phyloP scores from a whole-genome alignment of 2,113 vertebrate species.

The Opisthocomus hoazin region DNA sequence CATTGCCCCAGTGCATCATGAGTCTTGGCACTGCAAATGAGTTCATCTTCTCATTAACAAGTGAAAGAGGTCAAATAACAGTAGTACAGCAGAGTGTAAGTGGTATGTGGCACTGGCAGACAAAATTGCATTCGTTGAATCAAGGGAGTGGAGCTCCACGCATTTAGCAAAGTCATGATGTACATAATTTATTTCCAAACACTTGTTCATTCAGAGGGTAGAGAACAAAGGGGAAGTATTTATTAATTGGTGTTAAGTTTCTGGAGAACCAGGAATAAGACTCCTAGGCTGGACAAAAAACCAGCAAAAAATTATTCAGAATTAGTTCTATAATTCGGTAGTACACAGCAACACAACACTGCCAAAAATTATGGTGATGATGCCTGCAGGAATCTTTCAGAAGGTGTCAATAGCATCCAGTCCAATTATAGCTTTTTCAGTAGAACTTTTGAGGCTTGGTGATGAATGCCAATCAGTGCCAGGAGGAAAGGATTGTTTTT shows the following conservation, averaged over 20 bases:
- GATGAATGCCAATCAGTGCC: neutral
- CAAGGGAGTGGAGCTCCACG: neutral
- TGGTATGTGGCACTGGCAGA: neutral
- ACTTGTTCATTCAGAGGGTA: neutral
- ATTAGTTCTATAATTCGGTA: neutral
- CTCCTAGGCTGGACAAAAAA: neutral
- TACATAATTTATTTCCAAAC: neutral
- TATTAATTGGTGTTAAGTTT: neutral
- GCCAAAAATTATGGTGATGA: neutral
- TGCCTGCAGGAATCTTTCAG: neutral
- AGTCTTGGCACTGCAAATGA: neutral
- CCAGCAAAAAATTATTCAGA: neutral
- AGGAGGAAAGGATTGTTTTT: neutral
- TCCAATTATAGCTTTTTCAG: neutral
- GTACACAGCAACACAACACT: neutral
- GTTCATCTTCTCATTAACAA: neutral
- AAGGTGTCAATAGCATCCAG: neutral
- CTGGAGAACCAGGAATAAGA: neutral
- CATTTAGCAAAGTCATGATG: neutral
- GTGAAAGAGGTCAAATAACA: neutral
- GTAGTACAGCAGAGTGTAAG: neutral
- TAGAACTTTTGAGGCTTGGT: neutral
- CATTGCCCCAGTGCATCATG: neutral
- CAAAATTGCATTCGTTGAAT: neutral
- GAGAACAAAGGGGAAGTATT: neutral